phyloP scores from a whole-genome alignment of 2,888 invertebrate genomes.

The Aphrophora alni region DNA sequence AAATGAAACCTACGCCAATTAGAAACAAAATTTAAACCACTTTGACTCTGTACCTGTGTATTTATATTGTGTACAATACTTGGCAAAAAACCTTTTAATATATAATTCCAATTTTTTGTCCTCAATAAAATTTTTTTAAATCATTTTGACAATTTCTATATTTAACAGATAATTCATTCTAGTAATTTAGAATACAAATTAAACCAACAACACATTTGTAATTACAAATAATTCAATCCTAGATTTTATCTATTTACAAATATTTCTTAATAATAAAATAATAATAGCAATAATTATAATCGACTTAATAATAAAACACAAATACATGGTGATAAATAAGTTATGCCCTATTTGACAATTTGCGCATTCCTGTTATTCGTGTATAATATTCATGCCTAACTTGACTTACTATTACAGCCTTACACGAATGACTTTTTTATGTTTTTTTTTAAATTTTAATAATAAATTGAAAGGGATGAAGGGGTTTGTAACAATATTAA shows the following conservation, averaged over 20 bases:
- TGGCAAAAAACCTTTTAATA: too few relatives aligned
- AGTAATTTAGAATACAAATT: background rate
- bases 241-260: background rate
- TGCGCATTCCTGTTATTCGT: background rate
- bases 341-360: background rate
- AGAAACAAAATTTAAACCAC: too few relatives aligned
- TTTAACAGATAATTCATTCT: background rate
- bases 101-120: too few relatives aligned
- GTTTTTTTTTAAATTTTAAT: constrained; percentile 3
- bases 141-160: background rate
- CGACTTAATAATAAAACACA: background rate
- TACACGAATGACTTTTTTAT: constrained; percentile 42
- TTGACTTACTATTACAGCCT: constrained; percentile 40
- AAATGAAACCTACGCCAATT: too few relatives aligned
- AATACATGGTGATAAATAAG: background rate
- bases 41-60: too few relatives aligned
- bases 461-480: constrained; percentile 13
- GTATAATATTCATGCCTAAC: constrained; percentile 12
- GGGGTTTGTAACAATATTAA: background rate
- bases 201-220: background rate
- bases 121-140: too few relatives aligned
- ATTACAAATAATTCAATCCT: background rate
- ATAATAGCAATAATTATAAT: background rate
- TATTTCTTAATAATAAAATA: background rate
- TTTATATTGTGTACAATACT: too few relatives aligned